phyloP scores from a whole-genome alignment of 2,888 invertebrate genomes.

The Tenthredo scrophulariae region DNA sequence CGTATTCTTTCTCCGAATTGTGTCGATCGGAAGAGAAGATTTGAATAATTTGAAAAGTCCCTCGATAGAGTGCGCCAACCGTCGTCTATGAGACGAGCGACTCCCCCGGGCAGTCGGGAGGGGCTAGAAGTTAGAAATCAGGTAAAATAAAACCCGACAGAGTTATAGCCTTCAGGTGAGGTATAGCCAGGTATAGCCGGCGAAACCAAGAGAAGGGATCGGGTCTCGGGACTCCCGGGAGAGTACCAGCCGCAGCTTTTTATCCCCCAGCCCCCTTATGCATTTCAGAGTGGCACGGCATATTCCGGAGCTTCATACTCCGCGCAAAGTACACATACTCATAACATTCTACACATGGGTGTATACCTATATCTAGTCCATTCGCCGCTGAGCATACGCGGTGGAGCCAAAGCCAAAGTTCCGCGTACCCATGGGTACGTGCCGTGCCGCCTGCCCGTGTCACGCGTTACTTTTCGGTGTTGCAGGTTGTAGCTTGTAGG shows the following conservation, averaged over 20 bases:
- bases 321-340: constrained; percentile 44
- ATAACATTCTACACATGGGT: neutral
- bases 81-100: neutral
- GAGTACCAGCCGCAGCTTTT: constrained; percentile 49
- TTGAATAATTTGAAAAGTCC: constrained; percentile 12
- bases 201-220: neutral
- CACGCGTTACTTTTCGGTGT: constrained; percentile 37
- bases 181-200: neutral
- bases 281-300: constrained; percentile 50
- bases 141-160: constrained; percentile 15
- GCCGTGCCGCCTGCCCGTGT: neutral
- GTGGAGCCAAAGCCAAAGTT: neutral
- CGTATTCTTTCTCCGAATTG: neutral
- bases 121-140: constrained; percentile 4
- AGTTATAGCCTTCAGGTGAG: neutral
- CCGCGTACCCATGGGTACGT: constrained; percentile 23
- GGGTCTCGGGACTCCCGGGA: neutral
- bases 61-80: constrained; percentile 13
- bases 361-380: neutral
- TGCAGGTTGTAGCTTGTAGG: neutral
- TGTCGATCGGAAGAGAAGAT: neutral
- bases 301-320: constrained; percentile 33
- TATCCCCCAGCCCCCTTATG: constrained; percentile 50
- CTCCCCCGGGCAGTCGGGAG: neutral
- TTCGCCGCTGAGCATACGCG: neutral